Conservation (phyloP, 1,140 invertebrate genomes). For the Melipona quadrifasciata region DNA sequence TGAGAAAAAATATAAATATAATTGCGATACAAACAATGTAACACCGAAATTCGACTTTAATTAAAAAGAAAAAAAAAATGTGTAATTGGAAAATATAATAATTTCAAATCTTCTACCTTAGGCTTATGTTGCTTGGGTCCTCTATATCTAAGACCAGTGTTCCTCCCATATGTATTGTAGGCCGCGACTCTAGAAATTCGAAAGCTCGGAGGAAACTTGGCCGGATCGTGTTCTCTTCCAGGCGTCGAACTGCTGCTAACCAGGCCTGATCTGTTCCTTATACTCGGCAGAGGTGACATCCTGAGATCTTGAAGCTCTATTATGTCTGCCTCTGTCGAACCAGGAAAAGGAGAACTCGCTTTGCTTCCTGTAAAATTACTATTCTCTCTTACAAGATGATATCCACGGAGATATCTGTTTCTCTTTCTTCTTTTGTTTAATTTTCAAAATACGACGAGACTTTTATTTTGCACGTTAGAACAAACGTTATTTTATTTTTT, state of each 20-base stretch:
- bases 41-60: too few species aligned
- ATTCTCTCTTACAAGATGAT: too few species aligned
- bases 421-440: too few species aligned
- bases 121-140: slow-evolving; percentile 80
- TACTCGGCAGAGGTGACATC: slow-evolving; percentile 91
- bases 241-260: slow-evolving; percentile 49
- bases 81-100: not conserved
- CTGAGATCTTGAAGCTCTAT: slow-evolving; percentile 91
- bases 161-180: slow-evolving; percentile 81
- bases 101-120: slow-evolving; percentile 75
- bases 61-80: not conserved
- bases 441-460: too few species aligned
- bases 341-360: slow-evolving; percentile 75
- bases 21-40: too few species aligned
- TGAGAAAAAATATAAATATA: too few species aligned
- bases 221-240: slow-evolving; percentile 82
- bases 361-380: slow-evolving; percentile 76
- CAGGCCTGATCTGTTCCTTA: slow-evolving; percentile 83
- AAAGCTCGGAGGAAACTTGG: slow-evolving; percentile 90
- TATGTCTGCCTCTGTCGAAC: slow-evolving; percentile 78
- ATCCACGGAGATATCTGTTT: too few species aligned
- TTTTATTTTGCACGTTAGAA: too few species aligned
- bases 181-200: slow-evolving; percentile 86
- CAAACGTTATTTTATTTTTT: too few species aligned
- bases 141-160: slow-evolving; percentile 83